Evolutionary conservation across 2,113 vertebrate genomes (phyloP), one percentile per base, ranked within the genome.

Genomic region (Haemorhous mexicanus): DNA sequence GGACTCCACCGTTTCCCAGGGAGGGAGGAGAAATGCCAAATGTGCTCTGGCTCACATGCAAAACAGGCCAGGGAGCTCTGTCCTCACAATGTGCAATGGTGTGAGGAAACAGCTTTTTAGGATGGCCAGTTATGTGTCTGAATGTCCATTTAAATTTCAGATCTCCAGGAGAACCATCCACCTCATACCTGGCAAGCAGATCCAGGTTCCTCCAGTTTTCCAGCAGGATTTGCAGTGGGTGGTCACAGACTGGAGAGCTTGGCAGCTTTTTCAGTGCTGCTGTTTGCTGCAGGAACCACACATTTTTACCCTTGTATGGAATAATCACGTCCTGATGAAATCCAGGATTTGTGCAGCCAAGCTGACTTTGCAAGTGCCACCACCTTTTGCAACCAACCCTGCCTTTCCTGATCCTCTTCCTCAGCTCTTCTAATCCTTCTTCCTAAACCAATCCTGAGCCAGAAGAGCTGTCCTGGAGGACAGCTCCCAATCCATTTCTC

Each of bases 201-300:
- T 10, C n/a, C 66, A 27, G 22, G 30, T 53, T 61, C 41, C 74
- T 68, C 13, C 7, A 2, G 22, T 46, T 84, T 94, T 59, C 81
- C 82, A 61, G 61, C 13, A 37, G 90, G 87, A 85, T 85, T 79
- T 90, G 62, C 87, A 72, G 78, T 61, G 62, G 53, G 49, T 89
- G 74, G 19, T 72, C 84, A 52, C 52, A 61, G 52, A 23, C 59
- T 46, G 0, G 1, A 46, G 92, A 82, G 24, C 56, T 89, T 87
- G 90, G 92, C 92, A 94, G 84, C 70, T 17, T 47, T 92, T 30
- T 30, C 68, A 26, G 80, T 26, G 68, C 23, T 61, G 87, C 82
- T 82, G 78, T 53, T 87, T 79, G 67, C 87, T 83, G 78, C 82
- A 87, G 84, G 53, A 81, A 33, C 16, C 22, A 21, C n/a, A 10